Conservation (phyloP, 2,888 invertebrate species). For the Ectemnius cavifrons region DNA sequence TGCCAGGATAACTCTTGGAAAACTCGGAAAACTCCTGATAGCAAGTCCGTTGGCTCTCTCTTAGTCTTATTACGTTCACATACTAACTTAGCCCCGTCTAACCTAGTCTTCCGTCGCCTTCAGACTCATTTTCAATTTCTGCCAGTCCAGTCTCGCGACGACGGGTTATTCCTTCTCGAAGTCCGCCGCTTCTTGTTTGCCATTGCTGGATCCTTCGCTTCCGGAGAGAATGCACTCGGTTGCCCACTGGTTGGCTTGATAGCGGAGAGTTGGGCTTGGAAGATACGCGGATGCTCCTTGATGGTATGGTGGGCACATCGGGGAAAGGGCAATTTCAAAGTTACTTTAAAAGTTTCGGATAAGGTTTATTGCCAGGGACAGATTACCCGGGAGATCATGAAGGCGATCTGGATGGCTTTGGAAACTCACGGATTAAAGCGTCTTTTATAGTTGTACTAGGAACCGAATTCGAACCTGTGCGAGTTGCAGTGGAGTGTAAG, state of each 20-base stretch:
- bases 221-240: constrained; percentile 64
- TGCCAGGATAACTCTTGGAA: constrained; percentile 68
- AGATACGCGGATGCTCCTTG: neutral
- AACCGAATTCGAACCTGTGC: too few relatives aligned
- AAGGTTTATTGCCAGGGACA: constrained; percentile 64
- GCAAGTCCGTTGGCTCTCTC: constrained; percentile 30
- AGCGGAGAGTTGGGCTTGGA: constrained; percentile 31
- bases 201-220: constrained; percentile 54
- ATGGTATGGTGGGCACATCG: constrained; percentile 5
- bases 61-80: constrained; percentile 21
- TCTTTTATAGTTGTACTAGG: too few relatives aligned
- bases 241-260: neutral
- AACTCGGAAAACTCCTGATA: constrained; percentile 73
- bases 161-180: too few relatives aligned
- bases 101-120: constrained; percentile 18
- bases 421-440: too few relatives aligned
- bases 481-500: too few relatives aligned
- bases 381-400: constrained; percentile 51
- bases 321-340: constrained; percentile 40
- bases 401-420: too few relatives aligned
- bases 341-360: constrained; percentile 45
- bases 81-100: constrained; percentile 10
- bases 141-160: constrained; percentile 12
- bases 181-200: constrained; percentile 29
- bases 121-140: constrained; percentile 35